Percentiles rank a stretch among this genome's conserved stretches.
These are phyloP conservation scores for Galagoides demidoff DNA, from an alignment of 2,797 vertebrate genomes.

Conservation along the genomic window DNA sequence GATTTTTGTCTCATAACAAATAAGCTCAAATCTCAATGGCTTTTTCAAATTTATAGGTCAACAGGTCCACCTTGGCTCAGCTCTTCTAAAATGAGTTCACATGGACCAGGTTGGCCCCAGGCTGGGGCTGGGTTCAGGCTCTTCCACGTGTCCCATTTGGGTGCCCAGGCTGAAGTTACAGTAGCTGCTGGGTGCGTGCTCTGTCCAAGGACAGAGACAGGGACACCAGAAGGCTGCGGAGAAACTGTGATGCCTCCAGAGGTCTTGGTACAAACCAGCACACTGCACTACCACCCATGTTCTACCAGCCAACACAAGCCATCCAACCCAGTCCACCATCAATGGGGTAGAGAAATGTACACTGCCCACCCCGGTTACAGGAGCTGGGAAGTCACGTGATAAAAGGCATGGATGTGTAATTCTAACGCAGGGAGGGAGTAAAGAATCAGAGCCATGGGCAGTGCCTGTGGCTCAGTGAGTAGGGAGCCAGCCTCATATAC, in stretches of 20 bases:
- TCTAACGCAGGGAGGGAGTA: not conserved
- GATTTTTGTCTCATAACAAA: not conserved
- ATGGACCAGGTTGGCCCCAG: not conserved
- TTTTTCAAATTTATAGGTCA: not conserved
- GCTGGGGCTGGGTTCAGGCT: not conserved
- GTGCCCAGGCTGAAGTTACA: not conserved
- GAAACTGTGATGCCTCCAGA: not conserved
- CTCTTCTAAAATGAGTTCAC: not conserved
- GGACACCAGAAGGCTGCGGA: not conserved
- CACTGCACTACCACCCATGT: fast-evolving
- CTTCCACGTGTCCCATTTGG: not conserved
- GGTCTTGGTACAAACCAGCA: not conserved
- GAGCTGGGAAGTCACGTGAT: not conserved
- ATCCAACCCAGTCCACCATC: not conserved
- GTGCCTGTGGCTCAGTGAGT: too few relatives aligned
- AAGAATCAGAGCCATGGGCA: not conserved
- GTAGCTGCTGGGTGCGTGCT: not conserved
- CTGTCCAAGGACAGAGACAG: not conserved
- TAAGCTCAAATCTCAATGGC: not conserved
- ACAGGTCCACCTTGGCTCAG: not conserved
- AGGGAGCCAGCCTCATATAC: too few relatives aligned
- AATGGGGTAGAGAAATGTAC: not conserved
- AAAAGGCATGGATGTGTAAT: not conserved
- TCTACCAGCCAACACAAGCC: not conserved
- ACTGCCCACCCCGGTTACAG: not conserved